Conservation (phyloP, 1,140 invertebrate species). For the Pygmarrhopalites habei region DNA sequence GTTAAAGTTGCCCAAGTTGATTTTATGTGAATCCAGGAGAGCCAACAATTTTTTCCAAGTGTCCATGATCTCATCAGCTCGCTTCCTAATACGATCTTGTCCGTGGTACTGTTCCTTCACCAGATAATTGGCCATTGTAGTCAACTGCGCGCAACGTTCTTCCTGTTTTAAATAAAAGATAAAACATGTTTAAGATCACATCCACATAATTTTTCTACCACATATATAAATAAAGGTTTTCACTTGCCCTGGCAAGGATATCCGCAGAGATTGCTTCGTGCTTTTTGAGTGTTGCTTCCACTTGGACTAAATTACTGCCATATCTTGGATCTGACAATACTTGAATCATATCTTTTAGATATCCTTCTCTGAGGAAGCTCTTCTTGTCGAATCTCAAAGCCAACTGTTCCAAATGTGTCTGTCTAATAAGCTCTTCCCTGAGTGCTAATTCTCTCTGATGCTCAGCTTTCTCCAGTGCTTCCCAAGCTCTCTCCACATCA, state of each 20-base stretch:
- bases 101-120: slow-evolving; percentile 87
- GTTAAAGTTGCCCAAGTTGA: slow-evolving; percentile 66
- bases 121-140: slow-evolving; percentile 82
- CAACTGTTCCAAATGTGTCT: slow-evolving; percentile 88
- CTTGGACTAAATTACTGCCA: slow-evolving; percentile 80
- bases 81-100: slow-evolving; percentile 67
- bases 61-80: slow-evolving; percentile 77
- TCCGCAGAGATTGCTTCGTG: slow-evolving; percentile 97
- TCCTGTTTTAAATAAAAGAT: slow-evolving; percentile 52
- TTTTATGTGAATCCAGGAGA: slow-evolving; percentile 76
- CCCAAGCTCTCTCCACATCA: slow-evolving; percentile 90
- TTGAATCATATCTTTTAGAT: slow-evolving; percentile 96
- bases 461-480: slow-evolving; percentile 85
- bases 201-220: neutral
- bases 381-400: slow-evolving; percentile 95
- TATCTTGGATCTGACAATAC: slow-evolving; percentile 88
- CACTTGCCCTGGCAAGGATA: slow-evolving; percentile 68
- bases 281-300: slow-evolving; percentile 96
- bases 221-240: neutral
- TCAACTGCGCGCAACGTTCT: slow-evolving; percentile 88
- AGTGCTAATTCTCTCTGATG: slow-evolving; percentile 88
- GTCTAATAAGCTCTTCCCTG: slow-evolving; percentile 79
- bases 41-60: slow-evolving; percentile 80
- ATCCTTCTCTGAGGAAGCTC: slow-evolving; percentile 81
- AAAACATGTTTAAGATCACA: too few relatives aligned